These are phyloP conservation scores for Mythimna ferrago DNA, from an alignment of 2,888 invertebrate genomes.

Conservation along the genomic window DNA sequence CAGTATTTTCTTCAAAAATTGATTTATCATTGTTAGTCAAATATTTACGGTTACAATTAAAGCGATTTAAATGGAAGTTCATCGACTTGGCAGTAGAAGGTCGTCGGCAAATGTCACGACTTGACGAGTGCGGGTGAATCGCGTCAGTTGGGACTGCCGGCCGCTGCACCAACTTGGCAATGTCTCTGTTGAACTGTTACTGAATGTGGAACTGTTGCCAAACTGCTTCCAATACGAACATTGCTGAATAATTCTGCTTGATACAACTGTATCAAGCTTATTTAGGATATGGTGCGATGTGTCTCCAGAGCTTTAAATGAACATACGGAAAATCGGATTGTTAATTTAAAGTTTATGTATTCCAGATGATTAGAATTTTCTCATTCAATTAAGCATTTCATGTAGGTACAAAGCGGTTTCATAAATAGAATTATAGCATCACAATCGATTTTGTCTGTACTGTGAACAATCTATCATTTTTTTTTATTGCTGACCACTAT, in stretches of 20 bases:
- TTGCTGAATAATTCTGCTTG: slow-evolving; percentile 36
- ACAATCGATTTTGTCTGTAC: not conserved
- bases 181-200: not conserved
- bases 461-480: not conserved
- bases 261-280: not conserved
- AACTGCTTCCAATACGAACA: slow-evolving; percentile 33
- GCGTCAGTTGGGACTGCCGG: slow-evolving; percentile 64
- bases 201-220: slow-evolving; percentile 46
- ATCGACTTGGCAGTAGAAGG: slow-evolving; percentile 56
- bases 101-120: slow-evolving; percentile 53
- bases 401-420: not conserved
- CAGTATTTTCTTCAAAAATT: slow-evolving; percentile 33
- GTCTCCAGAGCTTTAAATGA: not conserved
- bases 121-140: slow-evolving; percentile 58
- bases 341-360: not conserved
- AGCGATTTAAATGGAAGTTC: slow-evolving; percentile 52
- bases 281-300: no score
- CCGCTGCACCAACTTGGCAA: slow-evolving; percentile 37
- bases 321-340: not conserved
- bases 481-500: no score
- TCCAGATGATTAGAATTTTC: not conserved
- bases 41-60: slow-evolving; percentile 52
- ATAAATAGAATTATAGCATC: no score
- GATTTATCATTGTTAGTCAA: slow-evolving; percentile 31
- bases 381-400: not conserved